Conservation (phyloP, 2,888 invertebrate species). For the Tetranychus truncatus region DNA sequence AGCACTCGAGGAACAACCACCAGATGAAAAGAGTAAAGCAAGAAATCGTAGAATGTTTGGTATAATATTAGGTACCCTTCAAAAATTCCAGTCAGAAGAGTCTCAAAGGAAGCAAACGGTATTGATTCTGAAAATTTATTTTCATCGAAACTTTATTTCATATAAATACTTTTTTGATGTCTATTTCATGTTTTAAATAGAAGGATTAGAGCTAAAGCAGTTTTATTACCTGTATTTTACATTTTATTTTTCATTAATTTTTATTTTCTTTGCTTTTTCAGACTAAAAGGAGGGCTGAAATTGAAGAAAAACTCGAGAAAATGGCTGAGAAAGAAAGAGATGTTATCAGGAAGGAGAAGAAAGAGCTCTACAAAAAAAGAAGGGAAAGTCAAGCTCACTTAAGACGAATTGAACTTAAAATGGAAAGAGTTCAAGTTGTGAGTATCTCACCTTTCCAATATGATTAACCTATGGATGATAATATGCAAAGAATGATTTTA, state of each 20-base stretch:
- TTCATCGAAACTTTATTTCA: too few relatives aligned
- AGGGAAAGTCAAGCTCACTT: constrained; percentile 75
- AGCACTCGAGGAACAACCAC: constrained; percentile 58
- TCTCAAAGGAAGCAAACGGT: constrained; percentile 66
- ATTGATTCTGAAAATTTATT: constrained; percentile 21
- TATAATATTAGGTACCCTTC: constrained; percentile 75
- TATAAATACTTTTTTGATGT: neutral
- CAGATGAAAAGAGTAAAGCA: constrained; percentile 50
- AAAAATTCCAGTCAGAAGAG: constrained; percentile 86
- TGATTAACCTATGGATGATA: too few relatives aligned
- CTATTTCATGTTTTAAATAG: neutral
- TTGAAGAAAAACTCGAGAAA: constrained; percentile 83
- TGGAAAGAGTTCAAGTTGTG: constrained; percentile 67
- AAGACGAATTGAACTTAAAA: constrained; percentile 68
- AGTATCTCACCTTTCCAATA: constrained; percentile 22
- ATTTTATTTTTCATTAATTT: neutral
- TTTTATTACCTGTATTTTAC: neutral
- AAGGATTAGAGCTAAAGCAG: too few relatives aligned
- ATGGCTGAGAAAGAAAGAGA: constrained; percentile 70
- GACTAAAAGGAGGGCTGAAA: constrained; percentile 64
- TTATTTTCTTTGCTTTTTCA: constrained; percentile 30
- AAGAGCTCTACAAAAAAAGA: constrained; percentile 62
- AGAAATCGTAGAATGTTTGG: constrained; percentile 90
- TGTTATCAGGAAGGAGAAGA: constrained; percentile 58
- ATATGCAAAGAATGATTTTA: neutral